A percentile compares a stretch with the other conserved stretches of the same genome.
Evolutionary conservation across 2,113 vertebrate genomes (phyloP).

Genomic region (Alligator sinensis): DNA sequence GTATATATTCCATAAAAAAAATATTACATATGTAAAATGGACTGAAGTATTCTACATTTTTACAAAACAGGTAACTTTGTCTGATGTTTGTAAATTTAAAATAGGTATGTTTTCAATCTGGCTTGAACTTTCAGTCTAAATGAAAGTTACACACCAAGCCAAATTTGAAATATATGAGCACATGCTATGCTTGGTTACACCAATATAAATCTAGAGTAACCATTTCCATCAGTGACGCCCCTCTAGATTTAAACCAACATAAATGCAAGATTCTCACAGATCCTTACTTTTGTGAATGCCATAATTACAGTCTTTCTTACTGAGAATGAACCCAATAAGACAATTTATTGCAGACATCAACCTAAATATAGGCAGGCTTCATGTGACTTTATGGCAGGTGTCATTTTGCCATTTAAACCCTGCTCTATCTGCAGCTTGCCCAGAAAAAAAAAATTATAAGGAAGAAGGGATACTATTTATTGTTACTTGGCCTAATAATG

Average conservation of each 20-base stretch:
- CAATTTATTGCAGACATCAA: neutral
- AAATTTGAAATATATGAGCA: neutral
- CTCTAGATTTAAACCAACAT: neutral
- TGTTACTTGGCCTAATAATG: neutral
- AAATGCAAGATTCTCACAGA: neutral
- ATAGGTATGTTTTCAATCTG: neutral
- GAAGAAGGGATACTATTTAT: neutral
- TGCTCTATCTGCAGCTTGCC: neutral
- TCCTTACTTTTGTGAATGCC: neutral
- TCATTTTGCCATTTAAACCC: slow-evolving; percentile 43
- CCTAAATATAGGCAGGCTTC: slow-evolving; percentile 23
- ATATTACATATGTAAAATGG: neutral
- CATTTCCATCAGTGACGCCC: neutral
- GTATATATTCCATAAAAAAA: neutral
- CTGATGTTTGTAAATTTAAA: neutral
- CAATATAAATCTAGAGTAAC: neutral
- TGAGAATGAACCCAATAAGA: slow-evolving; percentile 17
- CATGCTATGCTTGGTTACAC: neutral
- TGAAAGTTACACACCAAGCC: neutral
- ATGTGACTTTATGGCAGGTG: neutral
- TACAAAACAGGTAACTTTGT: neutral
- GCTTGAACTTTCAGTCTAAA: neutral
- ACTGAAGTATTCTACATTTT: neutral
- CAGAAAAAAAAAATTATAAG: neutral
- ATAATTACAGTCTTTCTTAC: neutral